phyloP scores from a whole-genome alignment of 2,113 vertebrate species.

The Odontophorus gujanensis region DNA sequence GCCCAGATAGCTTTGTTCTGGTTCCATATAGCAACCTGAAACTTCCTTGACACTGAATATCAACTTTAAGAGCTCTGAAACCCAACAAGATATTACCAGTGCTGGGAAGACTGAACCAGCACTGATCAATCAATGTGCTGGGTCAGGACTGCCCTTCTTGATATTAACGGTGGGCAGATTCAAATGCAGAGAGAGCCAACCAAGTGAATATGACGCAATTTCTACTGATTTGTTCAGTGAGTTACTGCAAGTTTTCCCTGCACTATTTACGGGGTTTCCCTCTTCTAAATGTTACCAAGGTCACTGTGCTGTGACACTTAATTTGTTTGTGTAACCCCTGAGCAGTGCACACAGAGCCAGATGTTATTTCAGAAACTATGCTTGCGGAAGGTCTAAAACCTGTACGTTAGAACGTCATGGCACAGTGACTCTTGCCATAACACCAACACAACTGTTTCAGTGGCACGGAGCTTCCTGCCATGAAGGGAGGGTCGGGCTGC shows the following conservation, averaged over 20 bases:
- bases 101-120: neutral
- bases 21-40: neutral
- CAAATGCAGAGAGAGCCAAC: neutral
- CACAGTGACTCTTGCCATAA: neutral
- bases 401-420: neutral
- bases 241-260: conserved; percentile 23
- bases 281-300: neutral
- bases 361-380: conserved; percentile 21
- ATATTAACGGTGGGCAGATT: neutral
- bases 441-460: neutral
- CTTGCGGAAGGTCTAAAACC: conserved; percentile 22
- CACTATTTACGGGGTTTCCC: conserved; percentile 31
- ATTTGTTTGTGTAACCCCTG: conserved; percentile 44
- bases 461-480: neutral
- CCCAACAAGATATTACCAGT: neutral
- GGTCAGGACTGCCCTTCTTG: neutral
- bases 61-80: neutral
- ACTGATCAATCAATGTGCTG: neutral
- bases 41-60: neutral
- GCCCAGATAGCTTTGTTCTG: neutral
- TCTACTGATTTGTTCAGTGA: conserved; percentile 23
- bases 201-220: conserved; percentile 17
- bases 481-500: rapidly evolving
- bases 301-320: neutral
- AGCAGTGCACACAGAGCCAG: neutral